Conservation (phyloP, 2,888 invertebrate species). For the Pogonocherus hispidulus region DNA sequence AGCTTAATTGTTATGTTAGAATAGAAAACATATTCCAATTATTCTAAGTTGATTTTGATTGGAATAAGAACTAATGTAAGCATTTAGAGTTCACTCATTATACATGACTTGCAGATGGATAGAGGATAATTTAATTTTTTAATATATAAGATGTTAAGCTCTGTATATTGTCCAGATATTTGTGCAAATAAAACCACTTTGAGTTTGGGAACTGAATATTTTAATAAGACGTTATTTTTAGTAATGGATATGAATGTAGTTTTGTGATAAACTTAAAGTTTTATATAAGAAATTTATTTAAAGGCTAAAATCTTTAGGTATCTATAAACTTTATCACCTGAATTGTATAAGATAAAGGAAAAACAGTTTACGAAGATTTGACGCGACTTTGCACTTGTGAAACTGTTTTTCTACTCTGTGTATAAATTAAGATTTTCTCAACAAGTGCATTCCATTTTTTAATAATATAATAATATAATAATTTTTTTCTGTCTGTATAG, state of each 20-base stretch:
- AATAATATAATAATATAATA: too few relatives aligned
- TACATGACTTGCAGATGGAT: slow-evolving; percentile 1
- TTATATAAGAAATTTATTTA: slow-evolving; percentile 29
- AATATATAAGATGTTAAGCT: not conserved
- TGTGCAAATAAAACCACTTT: slow-evolving; percentile 29
- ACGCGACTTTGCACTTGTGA: too few relatives aligned
- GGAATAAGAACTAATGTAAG: not conserved
- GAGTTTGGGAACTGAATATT: slow-evolving; percentile 59
- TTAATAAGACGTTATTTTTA: slow-evolving; percentile 61
- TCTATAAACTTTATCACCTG: slow-evolving; percentile 12
- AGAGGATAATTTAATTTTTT: slow-evolving; percentile 9
- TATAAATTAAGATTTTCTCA: slow-evolving; percentile 21
- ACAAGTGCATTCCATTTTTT: slow-evolving; percentile 24
- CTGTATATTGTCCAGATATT: slow-evolving; percentile 27
- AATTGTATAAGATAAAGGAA: too few relatives aligned
- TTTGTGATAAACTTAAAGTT: slow-evolving; percentile 58
- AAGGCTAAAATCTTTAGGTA: slow-evolving; percentile 20
- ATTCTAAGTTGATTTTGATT: slow-evolving; percentile 14
- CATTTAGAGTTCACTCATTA: not conserved
- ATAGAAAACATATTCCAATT: slow-evolving; percentile 2
- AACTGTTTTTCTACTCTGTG: slow-evolving; percentile 14
- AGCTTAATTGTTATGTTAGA: not conserved
- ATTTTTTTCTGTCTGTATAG: slow-evolving; percentile 22
- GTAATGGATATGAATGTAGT: slow-evolving; percentile 58
- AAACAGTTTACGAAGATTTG: slow-evolving; percentile 29